These are phyloP conservation scores for Apis dorsata DNA, from an alignment of 1,140 invertebrate species.

Conservation along the genomic window DNA sequence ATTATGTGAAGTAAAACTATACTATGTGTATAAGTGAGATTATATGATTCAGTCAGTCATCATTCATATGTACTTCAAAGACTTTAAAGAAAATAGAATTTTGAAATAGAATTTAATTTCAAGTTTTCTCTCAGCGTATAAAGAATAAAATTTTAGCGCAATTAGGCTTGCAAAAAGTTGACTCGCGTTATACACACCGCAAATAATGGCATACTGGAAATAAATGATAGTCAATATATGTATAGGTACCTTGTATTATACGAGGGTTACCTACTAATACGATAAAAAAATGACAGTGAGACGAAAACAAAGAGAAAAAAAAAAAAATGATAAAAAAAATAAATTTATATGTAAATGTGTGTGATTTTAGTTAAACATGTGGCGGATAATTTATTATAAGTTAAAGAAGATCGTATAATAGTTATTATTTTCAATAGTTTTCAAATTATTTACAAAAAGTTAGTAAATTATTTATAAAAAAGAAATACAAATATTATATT, in stretches of 20 bases:
- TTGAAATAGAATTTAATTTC: neutral
- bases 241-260: slow-evolving; percentile 54
- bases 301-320: slow-evolving; percentile 49
- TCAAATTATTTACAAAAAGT: neutral
- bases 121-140: slow-evolving; percentile 47
- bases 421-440: neutral
- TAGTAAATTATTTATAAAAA: neutral
- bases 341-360: slow-evolving; percentile 42
- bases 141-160: slow-evolving; percentile 53
- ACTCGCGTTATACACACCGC: slow-evolving; percentile 61
- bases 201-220: slow-evolving; percentile 58
- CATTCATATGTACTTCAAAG: neutral
- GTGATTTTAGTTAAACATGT: slow-evolving; percentile 38
- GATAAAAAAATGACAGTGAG: slow-evolving; percentile 49
- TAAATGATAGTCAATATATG: slow-evolving; percentile 47
- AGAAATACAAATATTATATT: neutral
- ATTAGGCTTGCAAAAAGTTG: slow-evolving; percentile 59
- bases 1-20: neutral
- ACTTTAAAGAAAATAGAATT: neutral
- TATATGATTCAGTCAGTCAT: neutral
- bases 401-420: neutral
- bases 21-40: neutral
- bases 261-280: slow-evolving; percentile 61
- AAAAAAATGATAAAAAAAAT: slow-evolving; percentile 40
- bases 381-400: slow-evolving; percentile 30